A percentile compares a stretch with the other conserved stretches of the same genome.
phyloP scores from a whole-genome alignment of 2,113 vertebrate species.

The Rattus rattus region DNA sequence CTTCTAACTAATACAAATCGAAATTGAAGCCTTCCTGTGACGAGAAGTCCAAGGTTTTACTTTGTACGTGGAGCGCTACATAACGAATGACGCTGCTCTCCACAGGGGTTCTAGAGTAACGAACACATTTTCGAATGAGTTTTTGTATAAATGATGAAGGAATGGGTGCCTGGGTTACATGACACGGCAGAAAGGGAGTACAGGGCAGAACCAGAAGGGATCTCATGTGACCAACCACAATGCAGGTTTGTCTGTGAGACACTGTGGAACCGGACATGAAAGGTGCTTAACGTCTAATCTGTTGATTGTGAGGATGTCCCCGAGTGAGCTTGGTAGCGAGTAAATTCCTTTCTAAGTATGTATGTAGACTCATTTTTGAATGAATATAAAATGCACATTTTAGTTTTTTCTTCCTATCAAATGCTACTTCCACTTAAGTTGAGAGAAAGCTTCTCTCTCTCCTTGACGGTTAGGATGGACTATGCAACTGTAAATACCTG shows the following conservation, averaged over 20 bases:
- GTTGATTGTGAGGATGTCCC: neutral
- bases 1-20: conserved; percentile 30
- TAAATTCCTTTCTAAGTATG: neutral
- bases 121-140: conserved; percentile 6
- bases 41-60: neutral
- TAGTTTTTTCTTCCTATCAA: neutral
- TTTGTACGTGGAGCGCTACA: neutral
- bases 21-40: neutral
- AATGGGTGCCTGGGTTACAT: neutral
- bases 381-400: conserved; percentile 19
- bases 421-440: neutral
- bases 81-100: conserved; percentile 16
- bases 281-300: neutral
- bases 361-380: neutral
- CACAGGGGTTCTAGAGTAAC: neutral
- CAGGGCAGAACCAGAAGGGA: neutral
- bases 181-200: neutral
- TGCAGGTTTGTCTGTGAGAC: neutral
- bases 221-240: neutral
- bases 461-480: neutral
- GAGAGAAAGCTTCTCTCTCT: neutral
- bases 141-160: neutral
- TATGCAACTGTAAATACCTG: neutral
- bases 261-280: neutral
- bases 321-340: neutral